phyloP scores from a whole-genome alignment of 2,888 invertebrate genomes.

The Nebria salina region DNA sequence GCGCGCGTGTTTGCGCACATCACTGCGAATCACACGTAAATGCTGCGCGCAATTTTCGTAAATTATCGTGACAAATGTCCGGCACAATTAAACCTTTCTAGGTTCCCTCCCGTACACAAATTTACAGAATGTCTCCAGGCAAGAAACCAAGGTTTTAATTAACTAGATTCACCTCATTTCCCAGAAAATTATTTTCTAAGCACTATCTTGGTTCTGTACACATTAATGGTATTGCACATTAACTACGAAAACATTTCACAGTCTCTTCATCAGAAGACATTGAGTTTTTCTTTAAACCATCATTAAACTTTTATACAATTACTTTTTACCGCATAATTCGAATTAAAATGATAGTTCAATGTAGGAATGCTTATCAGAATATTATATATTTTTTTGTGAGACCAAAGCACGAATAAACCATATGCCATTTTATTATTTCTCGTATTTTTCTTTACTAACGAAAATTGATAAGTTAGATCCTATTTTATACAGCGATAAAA shows the following conservation, averaged over 20 bases:
- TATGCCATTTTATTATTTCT: too few relatives aligned
- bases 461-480: too few relatives aligned
- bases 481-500: not conserved
- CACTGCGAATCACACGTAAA: conserved; percentile 5
- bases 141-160: conserved; percentile 10
- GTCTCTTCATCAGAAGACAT: too few relatives aligned
- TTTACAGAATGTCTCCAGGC: not conserved
- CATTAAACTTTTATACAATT: too few relatives aligned
- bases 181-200: not conserved
- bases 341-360: too few relatives aligned
- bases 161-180: conserved; percentile 5
- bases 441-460: too few relatives aligned
- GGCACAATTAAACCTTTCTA: conserved; percentile 26
- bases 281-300: too few relatives aligned
- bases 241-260: too few relatives aligned
- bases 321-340: too few relatives aligned
- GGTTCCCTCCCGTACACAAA: not conserved
- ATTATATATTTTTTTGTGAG: too few relatives aligned
- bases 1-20: conserved; percentile 8
- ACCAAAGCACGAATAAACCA: too few relatives aligned
- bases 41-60: conserved; percentile 26
- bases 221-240: not conserved
- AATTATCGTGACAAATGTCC: conserved; percentile 39
- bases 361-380: too few relatives aligned
- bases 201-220: not conserved